phyloP scores from a whole-genome alignment of 1,140 invertebrate genomes.

The Limonius californicus region DNA sequence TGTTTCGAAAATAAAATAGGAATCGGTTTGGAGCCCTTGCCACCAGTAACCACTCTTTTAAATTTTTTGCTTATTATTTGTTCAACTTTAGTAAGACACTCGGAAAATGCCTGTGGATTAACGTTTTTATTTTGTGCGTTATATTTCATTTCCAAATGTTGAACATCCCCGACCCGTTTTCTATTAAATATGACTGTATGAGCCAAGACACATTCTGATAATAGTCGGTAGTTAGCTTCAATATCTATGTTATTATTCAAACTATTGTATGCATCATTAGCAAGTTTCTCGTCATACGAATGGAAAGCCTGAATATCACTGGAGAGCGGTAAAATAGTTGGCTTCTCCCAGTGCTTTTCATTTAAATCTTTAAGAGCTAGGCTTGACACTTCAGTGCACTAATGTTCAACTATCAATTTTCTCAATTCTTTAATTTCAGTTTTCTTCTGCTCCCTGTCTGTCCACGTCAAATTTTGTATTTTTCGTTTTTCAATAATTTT shows the following conservation, averaged over 20 bases:
- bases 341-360: too few relatives aligned
- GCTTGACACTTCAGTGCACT: constrained; percentile 27
- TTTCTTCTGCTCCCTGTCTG: constrained; percentile 21
- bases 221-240: constrained; percentile 16
- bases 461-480: constrained; percentile 17
- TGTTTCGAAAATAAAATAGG: constrained; percentile 24
- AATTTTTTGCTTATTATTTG: too few relatives aligned
- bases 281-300: constrained; percentile 18
- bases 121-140: not conserved
- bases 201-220: constrained; percentile 27
- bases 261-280: constrained; percentile 21
- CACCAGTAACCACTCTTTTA: too few relatives aligned
- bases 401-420: constrained; percentile 25
- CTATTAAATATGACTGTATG: constrained; percentile 25
- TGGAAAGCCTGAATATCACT: too few relatives aligned
- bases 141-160: constrained; percentile 22
- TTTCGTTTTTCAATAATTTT: too few relatives aligned
- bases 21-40: constrained; percentile 25
- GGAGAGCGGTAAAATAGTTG: too few relatives aligned
- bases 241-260: not conserved
- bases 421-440: constrained; percentile 4
- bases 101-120: constrained; percentile 12
- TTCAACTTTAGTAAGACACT: constrained; percentile 19
- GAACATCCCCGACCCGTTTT: constrained; percentile 30
- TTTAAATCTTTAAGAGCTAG: constrained; percentile 26